Evolutionary conservation across 2,797 vertebrate species (phyloP), one percentile per base, ranked within the genome.

Genomic region (Pteronotus mesoamericanus): DNA sequence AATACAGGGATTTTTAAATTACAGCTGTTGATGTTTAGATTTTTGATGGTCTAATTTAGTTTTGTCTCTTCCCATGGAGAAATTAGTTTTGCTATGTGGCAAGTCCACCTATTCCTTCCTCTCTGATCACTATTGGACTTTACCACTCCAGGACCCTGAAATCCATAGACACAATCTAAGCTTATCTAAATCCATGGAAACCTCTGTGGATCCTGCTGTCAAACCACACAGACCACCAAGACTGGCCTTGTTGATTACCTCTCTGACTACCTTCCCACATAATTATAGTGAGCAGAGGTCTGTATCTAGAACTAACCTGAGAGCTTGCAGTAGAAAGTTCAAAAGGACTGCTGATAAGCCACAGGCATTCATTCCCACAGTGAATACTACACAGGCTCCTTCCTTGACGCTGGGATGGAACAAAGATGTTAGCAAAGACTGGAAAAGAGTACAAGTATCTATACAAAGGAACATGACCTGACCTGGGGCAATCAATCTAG

Each of bases 261-360:
- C 66, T 91, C 69, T 86, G 69, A 77, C 42, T 78, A 22, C 4
- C 42, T 88, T 69, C 14, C 66, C 51, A 64, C 79, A 59, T 85
- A 87, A 90, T 91, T 88, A 75, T 4, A 95, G 91, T 87, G 44
- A 75, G 29, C 64, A 83, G 69, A 93, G 24, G 39, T 85, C 83
- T 71, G 22, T 66, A 44, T 89, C 78, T 75, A 51, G 24, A 85
- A n/a, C 55, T 34, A 71, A n/a, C 72, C 48, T 19, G 55, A 68
- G 37, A 46, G 10, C 64, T 59, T 48, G 44, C 2, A 48, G 22
- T 37, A 53, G 37, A 64, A 16, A 83, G 51, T 91, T 55, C 46
- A 51, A 59, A 95, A 42, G 91, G 59, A 80, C 44, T 48, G 42
- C 66, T 26, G 69, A 90, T 55, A 69, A 72, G 29, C 37, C 59